A percentile compares a stretch with the other conserved stretches of the same genome.
Evolutionary conservation across 2,797 vertebrate genomes (phyloP).

Genomic region (Caiman crocodilus): DNA sequence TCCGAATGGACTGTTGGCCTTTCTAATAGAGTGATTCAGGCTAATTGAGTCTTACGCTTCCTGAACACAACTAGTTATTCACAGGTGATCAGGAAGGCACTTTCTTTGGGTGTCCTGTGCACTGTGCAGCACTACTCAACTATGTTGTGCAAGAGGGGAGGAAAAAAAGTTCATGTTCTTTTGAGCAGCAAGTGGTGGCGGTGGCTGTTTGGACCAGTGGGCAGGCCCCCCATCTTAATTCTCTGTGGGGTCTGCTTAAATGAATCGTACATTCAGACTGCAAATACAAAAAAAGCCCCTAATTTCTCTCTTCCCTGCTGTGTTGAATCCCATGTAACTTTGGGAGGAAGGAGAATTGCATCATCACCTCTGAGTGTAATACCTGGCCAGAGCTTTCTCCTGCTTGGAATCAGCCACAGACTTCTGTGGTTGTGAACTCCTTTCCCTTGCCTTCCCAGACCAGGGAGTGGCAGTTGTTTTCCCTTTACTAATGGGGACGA

Average conservation of each 20-base stretch:
- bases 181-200: background rate
- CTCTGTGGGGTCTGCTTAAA: slow-evolving; percentile 8
- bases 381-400: background rate
- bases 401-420: background rate
- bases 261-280: background rate
- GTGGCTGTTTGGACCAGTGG: background rate
- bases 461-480: background rate
- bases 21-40: background rate
- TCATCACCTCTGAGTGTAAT: background rate
- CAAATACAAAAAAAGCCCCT: background rate
- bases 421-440: background rate
- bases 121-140: slow-evolving; percentile 24
- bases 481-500: background rate
- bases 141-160: slow-evolving; percentile 51
- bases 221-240: slow-evolving; percentile 6
- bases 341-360: background rate
- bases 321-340: slow-evolving; percentile 9
- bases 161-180: slow-evolving; percentile 47
- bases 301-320: background rate
- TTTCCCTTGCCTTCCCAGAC: background rate
- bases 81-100: slow-evolving; percentile 41
- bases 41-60: background rate
- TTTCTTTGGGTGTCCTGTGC: slow-evolving; percentile 40
- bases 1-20: background rate
- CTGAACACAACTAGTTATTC: background rate